Conservation (phyloP, 2,888 invertebrate species). For the Kuschelorhynchus macadamiae region DNA sequence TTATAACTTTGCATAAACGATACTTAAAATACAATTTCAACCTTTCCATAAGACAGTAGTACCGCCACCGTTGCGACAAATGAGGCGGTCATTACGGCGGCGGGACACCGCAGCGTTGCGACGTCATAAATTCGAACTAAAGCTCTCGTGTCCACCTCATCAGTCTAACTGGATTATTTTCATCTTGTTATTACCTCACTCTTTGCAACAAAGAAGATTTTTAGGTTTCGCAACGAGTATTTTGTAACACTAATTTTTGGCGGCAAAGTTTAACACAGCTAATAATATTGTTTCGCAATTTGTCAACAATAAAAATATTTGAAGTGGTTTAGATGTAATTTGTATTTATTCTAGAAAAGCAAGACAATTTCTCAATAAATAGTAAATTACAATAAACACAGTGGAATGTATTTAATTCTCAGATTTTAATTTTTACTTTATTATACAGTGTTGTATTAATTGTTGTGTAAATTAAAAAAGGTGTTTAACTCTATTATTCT, state of each 20-base stretch:
- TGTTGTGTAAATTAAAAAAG: too few relatives aligned
- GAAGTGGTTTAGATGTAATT: too few relatives aligned
- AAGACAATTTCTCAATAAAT: too few relatives aligned
- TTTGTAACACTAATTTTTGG: neutral
- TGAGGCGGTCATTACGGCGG: constrained; percentile 59
- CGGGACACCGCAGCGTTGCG: constrained; percentile 53
- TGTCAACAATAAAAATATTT: too few relatives aligned
- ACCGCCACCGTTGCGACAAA: constrained; percentile 56
- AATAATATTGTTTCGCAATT: too few relatives aligned
- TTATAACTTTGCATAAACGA: too few relatives aligned
- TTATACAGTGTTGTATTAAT: too few relatives aligned
- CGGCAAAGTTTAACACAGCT: neutral
- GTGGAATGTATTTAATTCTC: too few relatives aligned
- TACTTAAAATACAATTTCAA: neutral
- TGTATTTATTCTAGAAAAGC: too few relatives aligned
- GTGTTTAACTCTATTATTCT: too few relatives aligned
- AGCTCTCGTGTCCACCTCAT: constrained; percentile 57
- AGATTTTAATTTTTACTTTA: too few relatives aligned
- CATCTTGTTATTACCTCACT: constrained; percentile 49
- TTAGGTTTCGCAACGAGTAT: constrained; percentile 24
- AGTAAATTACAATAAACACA: too few relatives aligned
- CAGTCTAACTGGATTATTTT: constrained; percentile 61
- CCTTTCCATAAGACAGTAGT: neutral
- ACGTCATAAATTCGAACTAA: constrained; percentile 59
- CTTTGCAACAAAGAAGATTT: constrained; percentile 14